Evolutionary conservation across 2,797 vertebrate genomes (phyloP).

Genomic region (Lagorchestes hirsutus): DNA sequence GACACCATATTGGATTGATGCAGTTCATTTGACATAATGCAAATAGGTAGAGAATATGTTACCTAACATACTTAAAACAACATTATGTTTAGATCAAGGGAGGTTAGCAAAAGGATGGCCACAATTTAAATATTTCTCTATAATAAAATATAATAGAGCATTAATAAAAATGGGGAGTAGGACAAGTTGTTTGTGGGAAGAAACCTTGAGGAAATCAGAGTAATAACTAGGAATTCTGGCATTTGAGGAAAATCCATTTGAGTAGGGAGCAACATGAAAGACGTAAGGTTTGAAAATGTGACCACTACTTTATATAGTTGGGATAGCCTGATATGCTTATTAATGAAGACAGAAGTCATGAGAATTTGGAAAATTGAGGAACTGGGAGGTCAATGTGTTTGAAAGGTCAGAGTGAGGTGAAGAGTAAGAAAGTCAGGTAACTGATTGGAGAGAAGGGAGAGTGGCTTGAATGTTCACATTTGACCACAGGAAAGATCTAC

Average conservation of each 20-base stretch:
- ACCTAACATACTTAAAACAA: conserved; percentile 77
- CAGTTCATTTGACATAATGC: conserved; percentile 91
- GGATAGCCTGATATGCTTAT: neutral
- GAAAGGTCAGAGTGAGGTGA: neutral
- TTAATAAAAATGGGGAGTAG: neutral
- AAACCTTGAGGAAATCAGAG: neutral
- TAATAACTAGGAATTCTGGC: neutral
- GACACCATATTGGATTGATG: conserved; percentile 94
- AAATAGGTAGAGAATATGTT: conserved; percentile 86
- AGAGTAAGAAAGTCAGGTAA: neutral
- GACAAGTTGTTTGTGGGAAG: neutral
- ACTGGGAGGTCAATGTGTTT: neutral
- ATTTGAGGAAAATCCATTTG: neutral
- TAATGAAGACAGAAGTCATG: neutral
- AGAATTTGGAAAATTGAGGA: neutral
- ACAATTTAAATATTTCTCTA: neutral
- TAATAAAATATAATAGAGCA: neutral
- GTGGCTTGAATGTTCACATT: neutral
- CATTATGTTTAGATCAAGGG: conserved; percentile 66
- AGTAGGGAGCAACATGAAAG: neutral
- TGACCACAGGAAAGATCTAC: neutral
- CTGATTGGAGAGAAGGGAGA: neutral
- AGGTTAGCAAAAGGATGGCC: conserved; percentile 52
- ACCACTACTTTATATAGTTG: neutral
- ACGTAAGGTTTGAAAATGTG: neutral